These are phyloP conservation scores for Platyrinchus mystaceus DNA, from an alignment of 2,797 vertebrate genomes.

Conservation along the genomic window DNA sequence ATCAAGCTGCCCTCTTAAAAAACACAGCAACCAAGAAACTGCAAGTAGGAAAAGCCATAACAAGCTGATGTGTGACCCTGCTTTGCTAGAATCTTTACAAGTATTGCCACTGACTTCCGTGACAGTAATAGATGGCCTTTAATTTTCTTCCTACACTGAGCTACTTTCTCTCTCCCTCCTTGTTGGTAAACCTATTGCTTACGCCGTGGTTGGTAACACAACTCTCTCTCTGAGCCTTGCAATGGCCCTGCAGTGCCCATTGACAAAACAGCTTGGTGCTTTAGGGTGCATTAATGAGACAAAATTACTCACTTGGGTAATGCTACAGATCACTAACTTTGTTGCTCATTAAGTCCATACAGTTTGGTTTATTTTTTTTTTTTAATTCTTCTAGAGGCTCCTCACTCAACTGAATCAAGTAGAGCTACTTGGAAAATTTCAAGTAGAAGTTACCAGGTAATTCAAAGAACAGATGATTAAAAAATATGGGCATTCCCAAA, in stretches of 20 bases:
- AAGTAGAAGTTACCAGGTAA: neutral
- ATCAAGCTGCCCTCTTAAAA: neutral
- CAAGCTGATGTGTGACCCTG: neutral
- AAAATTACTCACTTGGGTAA: conserved; percentile 62
- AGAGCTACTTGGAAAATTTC: neutral
- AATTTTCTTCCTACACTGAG: neutral
- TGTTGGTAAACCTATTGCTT: conserved; percentile 6
- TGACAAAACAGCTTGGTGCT: conserved; percentile 58
- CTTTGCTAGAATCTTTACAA: neutral
- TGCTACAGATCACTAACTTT: conserved; percentile 54
- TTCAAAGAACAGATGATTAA: neutral
- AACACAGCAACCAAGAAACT: neutral
- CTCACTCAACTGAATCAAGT: neutral
- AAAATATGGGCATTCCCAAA: neutral
- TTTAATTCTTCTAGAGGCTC: neutral
- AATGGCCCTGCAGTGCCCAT: conserved; percentile 29
- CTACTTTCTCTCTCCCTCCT: neutral
- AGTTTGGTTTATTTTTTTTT: neutral
- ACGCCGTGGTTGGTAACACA: neutral
- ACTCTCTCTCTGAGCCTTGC: neutral
- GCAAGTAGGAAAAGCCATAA: neutral
- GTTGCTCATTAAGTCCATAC: conserved; percentile 44
- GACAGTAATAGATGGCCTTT: conserved; percentile 21
- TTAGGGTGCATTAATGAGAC: conserved; percentile 45
- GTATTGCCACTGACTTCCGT: neutral